These are phyloP conservation scores for Chinchilla lanigera DNA, from an alignment of 2,113 vertebrate genomes.

Conservation along the genomic window DNA sequence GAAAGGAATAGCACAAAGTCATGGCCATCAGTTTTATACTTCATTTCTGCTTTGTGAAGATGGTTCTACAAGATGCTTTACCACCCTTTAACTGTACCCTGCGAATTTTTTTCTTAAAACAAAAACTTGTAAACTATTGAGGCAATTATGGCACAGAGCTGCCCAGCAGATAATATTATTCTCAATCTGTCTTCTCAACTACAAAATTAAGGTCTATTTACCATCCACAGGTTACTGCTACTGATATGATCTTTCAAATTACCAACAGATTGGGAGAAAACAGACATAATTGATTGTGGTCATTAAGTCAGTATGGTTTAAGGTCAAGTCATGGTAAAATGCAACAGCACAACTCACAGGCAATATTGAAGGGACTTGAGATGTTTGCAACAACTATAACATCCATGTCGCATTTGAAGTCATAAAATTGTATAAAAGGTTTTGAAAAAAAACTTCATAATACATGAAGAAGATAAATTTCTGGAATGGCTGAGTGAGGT, in stretches of 20 bases:
- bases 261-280: background rate
- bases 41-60: conserved; percentile 45
- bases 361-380: background rate
- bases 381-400: background rate
- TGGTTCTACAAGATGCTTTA: conserved; percentile 40
- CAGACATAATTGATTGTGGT: background rate
- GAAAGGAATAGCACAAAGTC: background rate
- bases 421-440: background rate
- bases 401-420: background rate
- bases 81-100: background rate
- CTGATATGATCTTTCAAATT: background rate
- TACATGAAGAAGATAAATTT: background rate
- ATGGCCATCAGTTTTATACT: background rate
- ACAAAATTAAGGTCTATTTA: conserved; percentile 16
- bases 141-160: conserved; percentile 11
- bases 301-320: background rate
- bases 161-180: background rate
- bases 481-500: background rate
- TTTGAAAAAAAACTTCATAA: background rate
- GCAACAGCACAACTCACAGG: background rate
- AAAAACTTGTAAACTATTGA: conserved; percentile 27
- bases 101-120: background rate
- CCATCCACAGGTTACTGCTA: background rate
- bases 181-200: background rate
- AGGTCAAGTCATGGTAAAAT: background rate